Evolutionary conservation across 2,797 vertebrate species (phyloP).

Genomic region (Bryconaethiops microstoma): DNA sequence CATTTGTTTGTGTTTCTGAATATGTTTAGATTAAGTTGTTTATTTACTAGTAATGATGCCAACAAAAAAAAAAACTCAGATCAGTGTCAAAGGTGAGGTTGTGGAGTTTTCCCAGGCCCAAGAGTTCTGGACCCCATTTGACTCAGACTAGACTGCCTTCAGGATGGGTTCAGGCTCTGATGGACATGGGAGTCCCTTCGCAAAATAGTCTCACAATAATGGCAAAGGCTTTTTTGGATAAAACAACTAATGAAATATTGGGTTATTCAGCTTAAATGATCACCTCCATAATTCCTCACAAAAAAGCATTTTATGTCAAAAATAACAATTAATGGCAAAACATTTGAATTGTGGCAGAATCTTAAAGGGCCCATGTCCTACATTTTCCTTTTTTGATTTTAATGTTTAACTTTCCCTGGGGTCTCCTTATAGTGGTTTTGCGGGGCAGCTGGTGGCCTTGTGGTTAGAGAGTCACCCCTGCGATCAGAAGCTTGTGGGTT

Average conservation of each 20-base stretch:
- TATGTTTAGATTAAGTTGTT: not conserved
- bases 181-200: not conserved
- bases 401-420: too few relatives aligned
- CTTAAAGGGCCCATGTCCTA: too few relatives aligned
- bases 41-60: not conserved
- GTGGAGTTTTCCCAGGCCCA: constrained; percentile 12
- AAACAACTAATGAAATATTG: not conserved
- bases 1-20: not conserved
- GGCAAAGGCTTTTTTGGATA: not conserved
- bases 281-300: too few relatives aligned
- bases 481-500: too few relatives aligned
- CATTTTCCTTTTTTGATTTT: too few relatives aligned
- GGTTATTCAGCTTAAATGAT: too few relatives aligned
- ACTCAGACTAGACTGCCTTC: not conserved
- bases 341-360: too few relatives aligned
- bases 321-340: too few relatives aligned
- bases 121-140: not conserved
- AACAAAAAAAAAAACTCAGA: not conserved
- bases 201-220: not conserved
- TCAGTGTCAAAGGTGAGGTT: not conserved
- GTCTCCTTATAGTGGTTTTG: too few relatives aligned
- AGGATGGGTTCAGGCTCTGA: not conserved
- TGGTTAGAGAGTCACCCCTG: too few relatives aligned
- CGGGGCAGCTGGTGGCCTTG: too few relatives aligned
- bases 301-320: too few relatives aligned